Base-by-base conservation (phyloP, 2,888 invertebrate species). In the Euzophera pinguis region DNA sequence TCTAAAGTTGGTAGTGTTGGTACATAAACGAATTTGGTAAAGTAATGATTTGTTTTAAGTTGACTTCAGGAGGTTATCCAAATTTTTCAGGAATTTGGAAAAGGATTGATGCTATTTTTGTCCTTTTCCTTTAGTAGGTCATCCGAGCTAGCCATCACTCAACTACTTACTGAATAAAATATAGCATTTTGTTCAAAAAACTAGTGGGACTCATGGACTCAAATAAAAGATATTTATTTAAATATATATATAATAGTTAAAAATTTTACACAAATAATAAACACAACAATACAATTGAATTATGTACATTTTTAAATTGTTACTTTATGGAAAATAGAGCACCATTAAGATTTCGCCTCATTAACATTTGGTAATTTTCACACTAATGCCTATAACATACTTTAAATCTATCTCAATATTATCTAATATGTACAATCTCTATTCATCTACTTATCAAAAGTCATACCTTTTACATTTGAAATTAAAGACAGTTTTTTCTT, bases 321-420 rank as follows among this genome's bases (percentile, higher is more conserved):
- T 52, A 35, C 37, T 52, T 45, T 34, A 39, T 37, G 32, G 32
- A 55, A 53, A 64, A 64, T 73, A 84, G n/a, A n/a, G 84, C 84
- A 84, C 83, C 84, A 77, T 78, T 74, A 75, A 73, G 75, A 80
- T 81, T 70, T 61, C 63, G 69, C 75, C 69, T 69, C 57, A 49
- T 65, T 64, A 9, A 53, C 53, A 59, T 74, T 73, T 67, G 62
- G 62, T 65, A 29, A 58, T 50, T 47, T 57, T 17, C 52, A 48
- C 7, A 51, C 9, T 47, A 52, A 32, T 48, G 53, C 22, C 35
- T 51, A 49, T 22, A 16, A 34, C 7, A 47, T 47, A 34, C 52
- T 53, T 57, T 56, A 50, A 55, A 53, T 42, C 53, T 54, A 53
- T 17, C 55, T 55, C 50, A 62, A 37, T 38, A 53, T 32, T 13